A percentile compares a stretch with the other conserved stretches of the same genome.
Conservation (phyloP, 2,113 vertebrate species). For the Otus sunia region DNA sequence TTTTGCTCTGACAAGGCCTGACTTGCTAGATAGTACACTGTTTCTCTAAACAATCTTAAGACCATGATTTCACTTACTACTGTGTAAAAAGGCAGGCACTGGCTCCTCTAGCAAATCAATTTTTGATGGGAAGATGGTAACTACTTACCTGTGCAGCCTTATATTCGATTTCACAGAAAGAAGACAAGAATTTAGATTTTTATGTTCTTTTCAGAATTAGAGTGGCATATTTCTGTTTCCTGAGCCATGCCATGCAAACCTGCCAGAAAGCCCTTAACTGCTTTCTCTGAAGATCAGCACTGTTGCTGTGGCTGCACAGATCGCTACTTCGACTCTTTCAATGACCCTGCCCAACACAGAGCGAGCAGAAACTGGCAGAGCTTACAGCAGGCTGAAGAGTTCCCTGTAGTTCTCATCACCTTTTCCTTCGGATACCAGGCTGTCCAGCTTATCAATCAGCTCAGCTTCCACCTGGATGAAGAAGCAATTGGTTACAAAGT, state of each 20-base stretch:
- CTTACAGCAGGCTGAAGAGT: conserved; percentile 96
- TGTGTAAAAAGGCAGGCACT: neutral
- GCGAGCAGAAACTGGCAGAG: neutral
- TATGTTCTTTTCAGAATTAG: neutral
- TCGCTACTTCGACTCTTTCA: neutral
- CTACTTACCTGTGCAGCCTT: neutral
- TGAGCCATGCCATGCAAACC: neutral
- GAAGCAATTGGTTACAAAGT: neutral
- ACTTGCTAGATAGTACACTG: neutral
- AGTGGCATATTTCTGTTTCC: neutral
- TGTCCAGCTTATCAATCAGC: conserved; percentile 96
- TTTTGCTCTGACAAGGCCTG: neutral
- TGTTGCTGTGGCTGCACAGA: neutral
- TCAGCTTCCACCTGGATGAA: conserved; percentile 90
- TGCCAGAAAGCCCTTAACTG: neutral
- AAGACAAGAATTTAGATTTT: neutral
- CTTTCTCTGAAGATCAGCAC: neutral
- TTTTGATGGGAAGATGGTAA: neutral
- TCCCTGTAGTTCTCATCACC: conserved; percentile 97
- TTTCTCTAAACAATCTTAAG: neutral
- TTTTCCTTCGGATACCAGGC: conserved; percentile 94
- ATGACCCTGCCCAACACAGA: neutral
- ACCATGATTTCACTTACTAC: neutral
- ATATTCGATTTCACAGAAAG: neutral
- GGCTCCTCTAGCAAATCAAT: neutral